These are phyloP conservation scores for Argentina silus DNA, from an alignment of 2,797 vertebrate genomes.

Conservation along the genomic window DNA sequence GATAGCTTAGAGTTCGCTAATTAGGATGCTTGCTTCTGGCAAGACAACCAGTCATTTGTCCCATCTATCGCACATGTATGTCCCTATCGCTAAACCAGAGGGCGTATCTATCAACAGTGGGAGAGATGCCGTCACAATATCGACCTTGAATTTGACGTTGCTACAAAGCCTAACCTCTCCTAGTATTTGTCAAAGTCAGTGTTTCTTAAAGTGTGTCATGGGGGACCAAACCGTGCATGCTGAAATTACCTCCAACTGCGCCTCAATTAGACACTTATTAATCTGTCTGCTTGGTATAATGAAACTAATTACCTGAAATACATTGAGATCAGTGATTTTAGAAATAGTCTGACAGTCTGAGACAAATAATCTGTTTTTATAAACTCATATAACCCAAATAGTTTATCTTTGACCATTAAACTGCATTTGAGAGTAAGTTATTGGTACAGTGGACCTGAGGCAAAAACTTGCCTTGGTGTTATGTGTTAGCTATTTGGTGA, in stretches of 20 bases:
- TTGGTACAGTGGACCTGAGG: neutral
- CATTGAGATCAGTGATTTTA: no score
- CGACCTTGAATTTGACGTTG: neutral
- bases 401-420: no score
- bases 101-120: neutral
- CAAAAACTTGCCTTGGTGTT: neutral
- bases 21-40: no score
- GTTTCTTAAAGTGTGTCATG: neutral
- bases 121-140: neutral
- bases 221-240: neutral
- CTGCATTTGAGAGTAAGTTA: neutral
- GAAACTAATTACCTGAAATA: neutral
- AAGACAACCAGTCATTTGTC: no score
- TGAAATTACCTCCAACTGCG: neutral
- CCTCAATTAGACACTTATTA: neutral
- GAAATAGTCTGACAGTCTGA: no score
- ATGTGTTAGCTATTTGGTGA: slow-evolving; percentile 12
- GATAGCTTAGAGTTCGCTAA: no score
- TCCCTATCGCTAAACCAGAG: neutral
- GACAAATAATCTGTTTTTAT: no score
- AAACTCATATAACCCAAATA: no score
- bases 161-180: neutral
- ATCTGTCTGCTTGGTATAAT: neutral
- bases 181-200: neutral
- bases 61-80: no score